Conservation (phyloP, 1,140 invertebrate species). For the Drosophila kohkoa region DNA sequence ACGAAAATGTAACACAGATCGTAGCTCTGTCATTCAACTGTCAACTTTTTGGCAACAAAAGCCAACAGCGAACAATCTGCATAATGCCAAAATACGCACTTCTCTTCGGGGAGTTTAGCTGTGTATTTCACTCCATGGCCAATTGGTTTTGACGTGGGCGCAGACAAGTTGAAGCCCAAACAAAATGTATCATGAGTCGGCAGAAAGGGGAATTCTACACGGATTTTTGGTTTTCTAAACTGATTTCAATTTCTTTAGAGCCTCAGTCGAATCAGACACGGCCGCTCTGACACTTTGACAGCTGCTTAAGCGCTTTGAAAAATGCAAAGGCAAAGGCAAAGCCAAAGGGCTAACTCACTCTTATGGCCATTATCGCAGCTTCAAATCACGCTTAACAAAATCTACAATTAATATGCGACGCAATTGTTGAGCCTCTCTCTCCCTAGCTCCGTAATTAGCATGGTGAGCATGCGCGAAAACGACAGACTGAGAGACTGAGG, state of each 20-base stretch:
- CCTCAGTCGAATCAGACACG: slow-evolving; percentile 24
- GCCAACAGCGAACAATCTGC: slow-evolving; percentile 23
- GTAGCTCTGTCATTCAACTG: slow-evolving; percentile 61
- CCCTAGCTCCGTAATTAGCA: slow-evolving; percentile 68
- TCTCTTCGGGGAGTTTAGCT: neutral
- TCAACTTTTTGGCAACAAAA: slow-evolving; percentile 71
- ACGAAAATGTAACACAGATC: slow-evolving; percentile 8
- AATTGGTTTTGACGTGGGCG: slow-evolving; percentile 71
- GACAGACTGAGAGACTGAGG: slow-evolving; percentile 5
- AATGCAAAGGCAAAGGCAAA: slow-evolving; percentile 14
- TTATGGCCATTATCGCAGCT: slow-evolving; percentile 43
- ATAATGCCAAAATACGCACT: slow-evolving; percentile 52
- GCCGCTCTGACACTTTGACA: slow-evolving; percentile 61
- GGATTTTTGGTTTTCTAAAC: slow-evolving; percentile 4
- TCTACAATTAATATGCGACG: slow-evolving; percentile 75
- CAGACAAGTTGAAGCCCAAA: slow-evolving; percentile 56
- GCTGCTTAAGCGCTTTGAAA: slow-evolving; percentile 66
- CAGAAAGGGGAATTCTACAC: slow-evolving; percentile 31
- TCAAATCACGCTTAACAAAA: slow-evolving; percentile 30
- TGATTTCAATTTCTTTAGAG: slow-evolving; percentile 45
- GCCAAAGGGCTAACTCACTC: slow-evolving; percentile 25
- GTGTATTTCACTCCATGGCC: slow-evolving; percentile 30
- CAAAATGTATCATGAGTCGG: slow-evolving; percentile 50
- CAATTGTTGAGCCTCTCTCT: slow-evolving; percentile 52
- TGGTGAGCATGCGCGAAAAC: slow-evolving; percentile 49